Base-by-base conservation (phyloP, 2,888 invertebrate species). In the Anthophora plumipes region DNA sequence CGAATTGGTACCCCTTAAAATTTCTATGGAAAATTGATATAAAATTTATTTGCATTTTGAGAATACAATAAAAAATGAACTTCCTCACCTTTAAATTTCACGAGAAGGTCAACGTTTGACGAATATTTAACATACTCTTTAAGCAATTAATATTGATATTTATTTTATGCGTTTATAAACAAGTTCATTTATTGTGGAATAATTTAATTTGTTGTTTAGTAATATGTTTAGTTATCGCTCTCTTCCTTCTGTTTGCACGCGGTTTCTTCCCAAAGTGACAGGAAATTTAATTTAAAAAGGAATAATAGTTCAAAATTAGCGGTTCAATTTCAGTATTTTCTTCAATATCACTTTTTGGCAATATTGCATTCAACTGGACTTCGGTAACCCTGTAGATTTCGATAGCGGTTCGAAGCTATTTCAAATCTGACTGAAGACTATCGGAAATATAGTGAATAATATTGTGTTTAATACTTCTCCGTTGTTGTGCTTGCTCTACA, bases 381-480 rank as follows among this genome's bases (percentile, higher is more conserved):
- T 52, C 25, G 17, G 37, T 22, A 43, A 74, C 43, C 22, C 59
- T 60, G 50, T 52, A 74, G 60, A 70, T 74, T 69, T 74, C 69
- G 59, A 59, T 52, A 59, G 43, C 22, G 25, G 31, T 63, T 48
- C 55, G 22, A 72, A 72, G 72, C 48, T 63, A 63, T 63, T 57
- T 63, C 55, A 63, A 60, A 74, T 74, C 54, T 48, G 57, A 57
- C 57, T 41, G 76, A 41, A 63, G 63, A 57, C 64, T 71, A 63
- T 72, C 63, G 76, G 72, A 76, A 57, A 70, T 54, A 74, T 39
- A 70, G 74, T 54, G 43, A 74, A 74, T 46, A 43, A 59, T 50
- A 41, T 69, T 59, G 46, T 69, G 41, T 48, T 50, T 59, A 41
- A 22, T 52, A 52, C 9, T 69, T 11, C 59, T n/a, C 25, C 17